A percentile compares a stretch with the other conserved stretches of the same genome.
These are phyloP conservation scores for Tholera decimalis DNA, from an alignment of 2,888 invertebrate species.

Conservation along the genomic window DNA sequence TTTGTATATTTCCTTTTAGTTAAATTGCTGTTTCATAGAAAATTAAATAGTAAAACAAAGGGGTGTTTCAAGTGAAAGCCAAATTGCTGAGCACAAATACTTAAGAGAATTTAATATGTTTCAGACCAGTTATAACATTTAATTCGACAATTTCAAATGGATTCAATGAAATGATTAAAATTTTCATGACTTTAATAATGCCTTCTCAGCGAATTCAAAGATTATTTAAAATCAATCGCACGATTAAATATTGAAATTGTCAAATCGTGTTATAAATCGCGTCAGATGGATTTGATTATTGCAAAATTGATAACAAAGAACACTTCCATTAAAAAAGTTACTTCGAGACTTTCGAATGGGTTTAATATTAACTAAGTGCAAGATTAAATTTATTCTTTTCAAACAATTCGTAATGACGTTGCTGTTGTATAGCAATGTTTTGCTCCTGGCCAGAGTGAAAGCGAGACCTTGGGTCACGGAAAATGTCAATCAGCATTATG, in stretches of 20 bases:
- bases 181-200: background rate
- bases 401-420: too few relatives aligned
- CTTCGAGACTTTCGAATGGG: background rate
- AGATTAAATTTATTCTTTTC: background rate
- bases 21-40: background rate
- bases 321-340: background rate
- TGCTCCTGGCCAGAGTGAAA: too few relatives aligned
- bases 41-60: conserved; percentile 3
- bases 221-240: conserved; percentile 17
- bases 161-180: background rate
- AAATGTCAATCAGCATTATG: too few relatives aligned
- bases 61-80: background rate
- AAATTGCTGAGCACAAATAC: background rate
- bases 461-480: too few relatives aligned
- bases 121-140: background rate
- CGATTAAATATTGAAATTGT: conserved; percentile 9
- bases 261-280: background rate
- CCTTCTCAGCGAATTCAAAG: background rate
- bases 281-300: conserved; percentile 16
- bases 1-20: background rate
- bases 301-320: conserved; percentile 3
- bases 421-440: too few relatives aligned
- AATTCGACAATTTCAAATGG: background rate
- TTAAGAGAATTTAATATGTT: background rate
- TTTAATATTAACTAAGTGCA: background rate